phyloP scores from a whole-genome alignment of 2,113 vertebrate species.

The Proteles cristata region DNA sequence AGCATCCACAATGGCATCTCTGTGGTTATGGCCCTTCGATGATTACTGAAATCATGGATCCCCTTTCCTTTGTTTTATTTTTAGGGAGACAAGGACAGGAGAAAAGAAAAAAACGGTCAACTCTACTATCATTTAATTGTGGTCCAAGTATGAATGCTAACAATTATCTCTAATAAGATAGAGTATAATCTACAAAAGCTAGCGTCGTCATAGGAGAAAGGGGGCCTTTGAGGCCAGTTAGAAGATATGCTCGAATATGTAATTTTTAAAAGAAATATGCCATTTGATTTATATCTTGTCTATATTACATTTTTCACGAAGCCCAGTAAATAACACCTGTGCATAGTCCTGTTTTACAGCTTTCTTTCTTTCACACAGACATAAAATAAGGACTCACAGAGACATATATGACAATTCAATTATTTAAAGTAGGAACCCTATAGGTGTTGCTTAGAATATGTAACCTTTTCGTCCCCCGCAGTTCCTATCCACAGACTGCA shows the following conservation, averaged over 20 bases:
- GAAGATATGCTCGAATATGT: neutral
- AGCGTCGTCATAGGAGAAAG: constrained; percentile 19
- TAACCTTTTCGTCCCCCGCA: neutral
- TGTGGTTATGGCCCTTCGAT: neutral
- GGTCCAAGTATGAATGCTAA: constrained; percentile 25
- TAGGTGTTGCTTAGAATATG: neutral
- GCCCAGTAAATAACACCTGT: neutral
- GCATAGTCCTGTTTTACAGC: neutral
- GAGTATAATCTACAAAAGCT: constrained; percentile 25
- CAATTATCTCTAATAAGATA: neutral
- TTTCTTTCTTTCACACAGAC: neutral
- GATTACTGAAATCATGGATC: constrained; percentile 21
- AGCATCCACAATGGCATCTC: neutral
- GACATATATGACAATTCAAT: neutral
- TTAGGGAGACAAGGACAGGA: neutral
- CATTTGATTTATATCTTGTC: neutral
- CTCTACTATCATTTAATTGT: constrained; percentile 35
- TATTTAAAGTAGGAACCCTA: neutral
- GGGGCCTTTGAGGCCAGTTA: neutral
- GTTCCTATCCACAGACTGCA: neutral
- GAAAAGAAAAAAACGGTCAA: constrained; percentile 10
- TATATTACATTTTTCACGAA: constrained; percentile 30
- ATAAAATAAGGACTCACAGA: neutral
- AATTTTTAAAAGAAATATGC: constrained; percentile 37
- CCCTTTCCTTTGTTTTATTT: constrained; percentile 26